These are phyloP conservation scores for Teleopsis dalmanni DNA, from an alignment of 1,140 invertebrate genomes.

Conservation along the genomic window DNA sequence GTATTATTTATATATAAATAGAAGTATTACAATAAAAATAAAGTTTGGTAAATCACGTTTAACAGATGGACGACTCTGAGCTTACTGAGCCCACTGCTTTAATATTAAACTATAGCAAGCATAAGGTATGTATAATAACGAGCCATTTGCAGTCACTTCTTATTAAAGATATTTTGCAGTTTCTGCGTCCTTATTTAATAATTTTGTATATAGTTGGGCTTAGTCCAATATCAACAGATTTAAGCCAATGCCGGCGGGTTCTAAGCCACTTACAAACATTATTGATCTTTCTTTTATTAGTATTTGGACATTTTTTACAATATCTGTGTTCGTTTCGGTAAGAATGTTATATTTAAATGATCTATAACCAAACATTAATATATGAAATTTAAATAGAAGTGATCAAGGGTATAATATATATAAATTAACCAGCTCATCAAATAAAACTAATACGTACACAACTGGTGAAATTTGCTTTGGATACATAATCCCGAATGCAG, in stretches of 20 bases:
- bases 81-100: no score
- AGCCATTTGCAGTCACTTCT: no score
- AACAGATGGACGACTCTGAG: no score
- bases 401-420: background rate
- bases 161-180: no score
- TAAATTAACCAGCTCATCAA: background rate
- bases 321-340: conserved; percentile 70
- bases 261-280: conserved; percentile 61
- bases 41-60: no score
- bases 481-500: conserved; percentile 67
- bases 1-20: no score
- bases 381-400: background rate
- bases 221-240: conserved; percentile 58
- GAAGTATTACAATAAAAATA: no score
- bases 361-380: background rate
- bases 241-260: conserved; percentile 50
- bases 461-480: conserved; percentile 64
- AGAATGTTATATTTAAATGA: conserved; percentile 11
- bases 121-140: no score
- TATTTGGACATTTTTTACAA: conserved; percentile 64
- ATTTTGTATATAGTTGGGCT: conserved; percentile 65
- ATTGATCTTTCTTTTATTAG: conserved; percentile 57
- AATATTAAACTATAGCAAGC: no score
- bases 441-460: conserved; percentile 17
- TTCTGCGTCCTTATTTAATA: conserved; percentile 64